Conservation (phyloP, 2,888 invertebrate species). For the Drosophila colorata region DNA sequence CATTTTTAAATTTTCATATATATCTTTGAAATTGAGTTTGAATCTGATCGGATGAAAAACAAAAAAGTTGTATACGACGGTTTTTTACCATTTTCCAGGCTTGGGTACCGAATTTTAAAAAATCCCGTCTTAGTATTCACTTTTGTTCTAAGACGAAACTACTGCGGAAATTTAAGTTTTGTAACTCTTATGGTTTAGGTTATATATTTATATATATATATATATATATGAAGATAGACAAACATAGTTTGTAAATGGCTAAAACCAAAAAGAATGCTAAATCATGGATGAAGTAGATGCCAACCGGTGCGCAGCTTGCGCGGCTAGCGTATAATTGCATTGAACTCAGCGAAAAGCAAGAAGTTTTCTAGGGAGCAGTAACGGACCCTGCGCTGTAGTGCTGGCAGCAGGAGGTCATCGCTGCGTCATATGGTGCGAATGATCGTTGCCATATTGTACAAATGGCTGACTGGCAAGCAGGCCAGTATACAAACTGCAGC, state of each 20-base stretch:
- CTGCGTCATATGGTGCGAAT: slow-evolving; percentile 73
- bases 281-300: slow-evolving; percentile 75
- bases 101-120: too few species aligned
- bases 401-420: slow-evolving; percentile 38
- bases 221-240: slow-evolving; percentile 10
- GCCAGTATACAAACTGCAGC: slow-evolving; percentile 34
- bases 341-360: slow-evolving; percentile 55
- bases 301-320: slow-evolving; percentile 39
- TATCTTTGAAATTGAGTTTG: too few species aligned
- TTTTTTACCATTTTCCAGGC: too few species aligned
- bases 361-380: slow-evolving; percentile 2
- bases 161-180: too few species aligned
- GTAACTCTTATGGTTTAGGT: too few species aligned
- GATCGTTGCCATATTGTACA: slow-evolving; percentile 77
- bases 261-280: slow-evolving; percentile 81
- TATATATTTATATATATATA: slow-evolving; percentile 7
- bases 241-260: slow-evolving; percentile 38
- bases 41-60: too few species aligned
- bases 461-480: slow-evolving; percentile 52
- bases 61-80: too few species aligned
- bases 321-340: slow-evolving; percentile 76
- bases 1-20: too few species aligned
- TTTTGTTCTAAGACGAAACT: too few species aligned
- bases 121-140: too few species aligned
- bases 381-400: slow-evolving; percentile 5